Evolutionary conservation across 2,797 vertebrate genomes (phyloP).

Genomic region (Liasis olivaceus): DNA sequence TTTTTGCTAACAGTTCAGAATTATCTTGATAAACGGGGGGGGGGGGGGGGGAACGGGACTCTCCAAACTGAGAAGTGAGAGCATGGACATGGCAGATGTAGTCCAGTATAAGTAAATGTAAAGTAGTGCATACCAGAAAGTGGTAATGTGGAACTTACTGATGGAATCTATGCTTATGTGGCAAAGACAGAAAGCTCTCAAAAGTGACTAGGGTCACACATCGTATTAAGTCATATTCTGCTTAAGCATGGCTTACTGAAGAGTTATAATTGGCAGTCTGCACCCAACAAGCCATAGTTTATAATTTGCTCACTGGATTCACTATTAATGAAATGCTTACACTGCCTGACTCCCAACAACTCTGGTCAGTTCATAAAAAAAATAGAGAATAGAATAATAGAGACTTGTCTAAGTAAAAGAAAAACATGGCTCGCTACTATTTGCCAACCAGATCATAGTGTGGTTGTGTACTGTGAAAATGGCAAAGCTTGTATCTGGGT

Average conservation of each 20-base stretch:
- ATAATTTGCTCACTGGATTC: background rate
- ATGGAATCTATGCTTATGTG: background rate
- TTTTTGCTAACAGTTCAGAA: background rate
- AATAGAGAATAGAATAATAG: background rate
- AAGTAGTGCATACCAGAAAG: background rate
- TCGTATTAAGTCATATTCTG: background rate
- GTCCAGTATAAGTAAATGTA: background rate
- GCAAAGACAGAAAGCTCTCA: background rate
- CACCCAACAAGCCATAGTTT: background rate
- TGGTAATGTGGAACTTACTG: background rate
- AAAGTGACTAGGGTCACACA: background rate
- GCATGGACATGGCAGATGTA: background rate
- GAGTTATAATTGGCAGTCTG: background rate
- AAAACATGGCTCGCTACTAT: background rate
- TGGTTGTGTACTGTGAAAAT: background rate
- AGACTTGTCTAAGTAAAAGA: background rate
- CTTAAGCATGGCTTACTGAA: background rate
- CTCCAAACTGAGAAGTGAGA: background rate
- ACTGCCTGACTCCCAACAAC: background rate
- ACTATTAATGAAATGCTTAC: background rate
- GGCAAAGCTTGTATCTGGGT: background rate
- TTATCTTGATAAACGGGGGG: background rate
- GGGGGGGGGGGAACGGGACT: too few relatives aligned
- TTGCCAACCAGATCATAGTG: background rate
- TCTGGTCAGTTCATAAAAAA: background rate